phyloP scores from a whole-genome alignment of 1,140 invertebrate species.

The Brachionus paranguensis region DNA sequence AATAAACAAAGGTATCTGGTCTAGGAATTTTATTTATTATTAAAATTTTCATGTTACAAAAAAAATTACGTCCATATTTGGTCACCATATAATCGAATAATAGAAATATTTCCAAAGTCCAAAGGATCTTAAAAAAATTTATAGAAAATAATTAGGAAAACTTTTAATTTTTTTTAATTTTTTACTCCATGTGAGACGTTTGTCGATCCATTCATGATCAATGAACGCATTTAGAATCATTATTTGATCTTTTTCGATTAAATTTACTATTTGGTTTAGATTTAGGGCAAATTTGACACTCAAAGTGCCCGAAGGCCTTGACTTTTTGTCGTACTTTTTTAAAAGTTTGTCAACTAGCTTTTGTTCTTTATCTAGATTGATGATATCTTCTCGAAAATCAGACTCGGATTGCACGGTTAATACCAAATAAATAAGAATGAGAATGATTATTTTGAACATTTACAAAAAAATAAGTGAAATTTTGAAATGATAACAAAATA shows the following conservation, averaged over 20 bases:
- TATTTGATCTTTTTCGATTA: slow-evolving; percentile 41
- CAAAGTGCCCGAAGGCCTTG: slow-evolving; percentile 23
- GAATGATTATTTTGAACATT: neutral
- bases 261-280: slow-evolving; percentile 38
- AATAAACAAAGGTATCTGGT: slow-evolving; percentile 40
- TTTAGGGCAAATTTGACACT: slow-evolving; percentile 22
- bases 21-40: neutral
- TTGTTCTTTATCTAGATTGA: slow-evolving; percentile 11
- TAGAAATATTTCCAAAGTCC: slow-evolving; percentile 12
- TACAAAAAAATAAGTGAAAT: neutral
- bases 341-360: neutral
- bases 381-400: neutral
- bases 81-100: neutral
- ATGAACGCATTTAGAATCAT: slow-evolving; percentile 39
- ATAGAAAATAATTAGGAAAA: too few species aligned
- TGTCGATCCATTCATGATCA: slow-evolving; percentile 40
- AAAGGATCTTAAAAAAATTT: neutral
- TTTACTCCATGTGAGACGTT: slow-evolving; percentile 27
- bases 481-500: neutral
- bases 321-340: slow-evolving; percentile 34
- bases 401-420: neutral
- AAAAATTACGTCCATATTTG: slow-evolving; percentile 20
- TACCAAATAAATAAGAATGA: neutral
- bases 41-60: neutral
- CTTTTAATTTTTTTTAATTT: neutral